Conservation (phyloP, 2,113 vertebrate species). For the Corythornis cristatus region DNA sequence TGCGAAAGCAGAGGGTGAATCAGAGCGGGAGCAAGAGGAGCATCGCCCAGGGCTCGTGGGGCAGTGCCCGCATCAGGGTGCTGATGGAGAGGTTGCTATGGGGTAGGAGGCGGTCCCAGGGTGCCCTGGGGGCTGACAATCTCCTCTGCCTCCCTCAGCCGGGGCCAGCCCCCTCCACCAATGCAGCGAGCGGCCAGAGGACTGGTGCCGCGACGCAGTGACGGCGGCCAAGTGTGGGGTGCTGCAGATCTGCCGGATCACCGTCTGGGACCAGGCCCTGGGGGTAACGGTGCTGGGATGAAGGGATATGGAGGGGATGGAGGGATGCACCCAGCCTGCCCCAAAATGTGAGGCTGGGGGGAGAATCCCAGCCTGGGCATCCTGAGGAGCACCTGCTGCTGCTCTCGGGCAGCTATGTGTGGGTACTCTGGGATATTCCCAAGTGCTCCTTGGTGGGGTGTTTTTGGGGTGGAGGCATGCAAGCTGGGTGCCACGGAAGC, state of each 20-base stretch:
- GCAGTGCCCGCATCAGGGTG: not conserved
- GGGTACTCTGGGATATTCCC: fast-evolving
- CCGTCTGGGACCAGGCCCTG: constrained; percentile 82
- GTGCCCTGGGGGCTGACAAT: not conserved
- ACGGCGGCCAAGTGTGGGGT: constrained; percentile 86
- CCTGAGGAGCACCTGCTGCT: not conserved
- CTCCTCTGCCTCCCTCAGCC: constrained; percentile 64
- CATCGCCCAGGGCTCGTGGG: fast-evolving
- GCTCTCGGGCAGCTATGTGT: not conserved
- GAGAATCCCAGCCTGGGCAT: not conserved
- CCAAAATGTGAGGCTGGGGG: fast-evolving
- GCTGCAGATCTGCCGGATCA: constrained; percentile 85
- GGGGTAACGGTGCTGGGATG: constrained; percentile 70
- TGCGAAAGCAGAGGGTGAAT: not conserved
- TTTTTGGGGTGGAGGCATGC: not conserved
- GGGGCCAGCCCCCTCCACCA: constrained; percentile 81
- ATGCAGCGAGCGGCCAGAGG: constrained; percentile 82
- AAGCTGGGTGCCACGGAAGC: not conserved
- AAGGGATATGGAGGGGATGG: fast-evolving
- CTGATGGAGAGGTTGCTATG: too few relatives aligned
- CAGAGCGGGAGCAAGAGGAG: not conserved
- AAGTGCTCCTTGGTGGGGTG: not conserved
- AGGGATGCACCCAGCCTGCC: not conserved
- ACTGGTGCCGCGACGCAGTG: constrained; percentile 88
- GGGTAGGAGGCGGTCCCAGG: not conserved